A percentile compares a stretch with the other conserved stretches of the same genome.
phyloP scores from a whole-genome alignment of 2,113 vertebrate species.

The Macaca mulatta region DNA sequence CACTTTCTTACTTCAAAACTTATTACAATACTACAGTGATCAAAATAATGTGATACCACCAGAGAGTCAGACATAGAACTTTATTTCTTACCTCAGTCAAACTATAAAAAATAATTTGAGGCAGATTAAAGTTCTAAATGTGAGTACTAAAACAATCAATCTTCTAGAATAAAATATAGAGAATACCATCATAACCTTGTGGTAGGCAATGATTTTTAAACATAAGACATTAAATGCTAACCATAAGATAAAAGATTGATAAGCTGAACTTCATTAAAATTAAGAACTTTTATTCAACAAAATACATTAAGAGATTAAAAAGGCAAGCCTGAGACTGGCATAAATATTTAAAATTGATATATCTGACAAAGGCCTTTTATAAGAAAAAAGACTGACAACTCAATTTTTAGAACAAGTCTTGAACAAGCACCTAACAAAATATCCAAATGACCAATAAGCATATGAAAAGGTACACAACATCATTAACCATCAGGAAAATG shows the following conservation, averaged over 20 bases:
- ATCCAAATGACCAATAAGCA: not conserved
- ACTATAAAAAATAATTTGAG: not conserved
- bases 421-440: not conserved
- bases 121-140: not conserved
- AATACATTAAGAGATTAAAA: not conserved
- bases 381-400: not conserved
- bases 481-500: not conserved
- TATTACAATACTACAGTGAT: not conserved
- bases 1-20: not conserved
- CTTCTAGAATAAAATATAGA: not conserved
- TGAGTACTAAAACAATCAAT: not conserved
- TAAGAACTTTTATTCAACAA: not conserved
- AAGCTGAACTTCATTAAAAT: not conserved
- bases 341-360: not conserved
- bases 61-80: not conserved
- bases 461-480: not conserved
- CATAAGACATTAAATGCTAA: not conserved
- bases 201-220: not conserved
- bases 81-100: not conserved
- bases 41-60: not conserved
- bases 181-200: not conserved
- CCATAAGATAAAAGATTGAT: not conserved
- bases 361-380: not conserved
- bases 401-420: not conserved
- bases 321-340: not conserved